Evolutionary conservation across 1,140 invertebrate species (phyloP).

Genomic region (Macrocentrus cingulum): DNA sequence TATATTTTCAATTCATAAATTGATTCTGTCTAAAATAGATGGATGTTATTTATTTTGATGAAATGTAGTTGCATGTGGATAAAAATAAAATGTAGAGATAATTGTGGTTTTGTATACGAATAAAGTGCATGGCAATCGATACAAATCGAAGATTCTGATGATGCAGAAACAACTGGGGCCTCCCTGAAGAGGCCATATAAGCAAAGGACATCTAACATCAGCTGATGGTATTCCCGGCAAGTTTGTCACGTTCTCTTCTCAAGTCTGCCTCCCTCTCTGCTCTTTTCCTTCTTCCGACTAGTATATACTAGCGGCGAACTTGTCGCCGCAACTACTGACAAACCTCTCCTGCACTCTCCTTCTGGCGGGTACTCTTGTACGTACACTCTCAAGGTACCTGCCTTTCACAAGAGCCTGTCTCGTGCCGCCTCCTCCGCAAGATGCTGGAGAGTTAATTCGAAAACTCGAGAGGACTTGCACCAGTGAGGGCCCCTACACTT

Average conservation of each 20-base stretch:
- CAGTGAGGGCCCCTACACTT: neutral
- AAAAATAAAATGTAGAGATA: too few species aligned
- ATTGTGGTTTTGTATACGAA: too few species aligned
- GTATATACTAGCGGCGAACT: slow-evolving; percentile 10
- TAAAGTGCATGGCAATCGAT: too few species aligned
- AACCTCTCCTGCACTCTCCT: slow-evolving; percentile 20
- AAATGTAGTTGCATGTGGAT: too few species aligned
- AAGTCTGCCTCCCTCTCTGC: neutral
- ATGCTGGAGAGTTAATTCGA: slow-evolving; percentile 24
- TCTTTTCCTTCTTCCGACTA: slow-evolving; percentile 10
- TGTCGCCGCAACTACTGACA: slow-evolving; percentile 34
- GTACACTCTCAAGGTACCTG: slow-evolving; percentile 11
- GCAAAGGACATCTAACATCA: slow-evolving; percentile 15
- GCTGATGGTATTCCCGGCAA: slow-evolving; percentile 30
- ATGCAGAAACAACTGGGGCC: neutral
- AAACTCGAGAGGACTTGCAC: slow-evolving; percentile 9
- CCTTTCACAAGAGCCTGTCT: slow-evolving; percentile 15
- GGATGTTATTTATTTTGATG: too few species aligned
- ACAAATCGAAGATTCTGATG: neutral
- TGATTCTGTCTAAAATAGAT: too few species aligned
- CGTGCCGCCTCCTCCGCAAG: slow-evolving; percentile 7
- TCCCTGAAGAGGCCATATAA: slow-evolving; percentile 17
- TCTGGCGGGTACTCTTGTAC: slow-evolving; percentile 14
- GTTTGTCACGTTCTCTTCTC: slow-evolving; percentile 35
- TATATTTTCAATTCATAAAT: too few species aligned